A percentile compares a stretch with the other conserved stretches of the same genome.
phyloP scores from a whole-genome alignment of 2,888 invertebrate genomes.

The Hermodice carunculata region DNA sequence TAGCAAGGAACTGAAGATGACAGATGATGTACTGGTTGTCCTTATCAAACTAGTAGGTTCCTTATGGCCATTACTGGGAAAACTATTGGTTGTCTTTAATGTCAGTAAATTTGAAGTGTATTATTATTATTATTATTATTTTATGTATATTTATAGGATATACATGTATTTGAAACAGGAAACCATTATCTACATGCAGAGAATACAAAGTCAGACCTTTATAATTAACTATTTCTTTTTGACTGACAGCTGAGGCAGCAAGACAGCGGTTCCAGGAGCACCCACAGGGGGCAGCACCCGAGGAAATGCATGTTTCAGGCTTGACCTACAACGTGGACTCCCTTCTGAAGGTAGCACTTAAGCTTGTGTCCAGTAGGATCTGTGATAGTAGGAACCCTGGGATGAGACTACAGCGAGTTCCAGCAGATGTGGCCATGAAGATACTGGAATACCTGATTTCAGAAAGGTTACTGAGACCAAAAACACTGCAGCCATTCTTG shows the following conservation, averaged over 20 bases:
- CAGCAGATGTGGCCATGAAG: constrained; percentile 58
- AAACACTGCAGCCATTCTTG: constrained; percentile 59
- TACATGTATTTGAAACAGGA: too few relatives aligned
- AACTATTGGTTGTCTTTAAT: neutral
- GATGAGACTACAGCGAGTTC: constrained; percentile 49
- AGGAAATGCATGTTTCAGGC: constrained; percentile 22
- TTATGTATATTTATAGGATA: too few relatives aligned
- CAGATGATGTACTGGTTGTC: too few relatives aligned
- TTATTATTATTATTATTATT: neutral
- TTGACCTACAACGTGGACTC: constrained; percentile 28
- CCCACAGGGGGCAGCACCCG: constrained; percentile 1
- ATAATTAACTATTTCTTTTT: too few relatives aligned
- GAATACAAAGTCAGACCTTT: too few relatives aligned
- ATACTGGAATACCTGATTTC: constrained; percentile 55
- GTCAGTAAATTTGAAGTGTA: neutral
- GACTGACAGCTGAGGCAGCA: constrained; percentile 55
- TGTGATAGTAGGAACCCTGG: constrained; percentile 55
- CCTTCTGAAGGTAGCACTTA: constrained; percentile 50
- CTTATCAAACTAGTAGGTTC: too few relatives aligned
- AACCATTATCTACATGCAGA: too few relatives aligned
- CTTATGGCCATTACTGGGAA: neutral
- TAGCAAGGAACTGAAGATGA: too few relatives aligned
- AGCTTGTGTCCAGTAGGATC: constrained; percentile 51
- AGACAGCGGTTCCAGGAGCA: constrained; percentile 45
- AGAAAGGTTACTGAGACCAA: constrained; percentile 56